Conservation (phyloP, 2,113 vertebrate species). For the Hylia prasina region DNA sequence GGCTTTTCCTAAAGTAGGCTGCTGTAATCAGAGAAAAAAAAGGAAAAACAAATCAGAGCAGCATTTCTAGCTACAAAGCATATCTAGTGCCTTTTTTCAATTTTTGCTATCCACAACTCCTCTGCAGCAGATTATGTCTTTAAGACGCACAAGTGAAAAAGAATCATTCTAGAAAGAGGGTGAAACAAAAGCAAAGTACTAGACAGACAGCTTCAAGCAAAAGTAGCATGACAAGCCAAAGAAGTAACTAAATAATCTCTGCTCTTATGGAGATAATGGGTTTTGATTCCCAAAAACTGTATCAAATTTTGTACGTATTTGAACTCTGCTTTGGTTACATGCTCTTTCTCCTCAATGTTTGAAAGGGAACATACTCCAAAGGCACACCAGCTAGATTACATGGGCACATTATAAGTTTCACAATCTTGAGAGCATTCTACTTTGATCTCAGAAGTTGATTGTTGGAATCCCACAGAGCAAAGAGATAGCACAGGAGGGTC, state of each 20-base stretch:
- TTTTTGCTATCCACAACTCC: not conserved
- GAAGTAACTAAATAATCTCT: constrained; percentile 27
- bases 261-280: constrained; percentile 16
- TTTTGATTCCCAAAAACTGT: constrained; percentile 42
- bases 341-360: not conserved
- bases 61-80: not conserved
- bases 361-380: constrained; percentile 40
- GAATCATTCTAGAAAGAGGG: not conserved
- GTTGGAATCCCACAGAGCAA: constrained; percentile 51
- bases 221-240: not conserved
- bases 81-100: not conserved
- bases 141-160: not conserved
- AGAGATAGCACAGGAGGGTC: constrained; percentile 19
- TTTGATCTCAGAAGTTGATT: constrained; percentile 69
- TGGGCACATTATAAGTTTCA: not conserved
- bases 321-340: not conserved
- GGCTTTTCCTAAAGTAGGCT: not conserved
- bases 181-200: not conserved
- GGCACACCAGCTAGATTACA: constrained; percentile 12
- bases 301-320: constrained; percentile 30
- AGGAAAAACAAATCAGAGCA: not conserved
- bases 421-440: constrained; percentile 17
- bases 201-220: not conserved
- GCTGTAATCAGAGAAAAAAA: not conserved
- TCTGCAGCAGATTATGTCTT: not conserved